Percentiles rank a stretch among this genome's conserved stretches.
Evolutionary conservation across 2,888 invertebrate genomes (phyloP).

Genomic region (Rhagonycha lutea): DNA sequence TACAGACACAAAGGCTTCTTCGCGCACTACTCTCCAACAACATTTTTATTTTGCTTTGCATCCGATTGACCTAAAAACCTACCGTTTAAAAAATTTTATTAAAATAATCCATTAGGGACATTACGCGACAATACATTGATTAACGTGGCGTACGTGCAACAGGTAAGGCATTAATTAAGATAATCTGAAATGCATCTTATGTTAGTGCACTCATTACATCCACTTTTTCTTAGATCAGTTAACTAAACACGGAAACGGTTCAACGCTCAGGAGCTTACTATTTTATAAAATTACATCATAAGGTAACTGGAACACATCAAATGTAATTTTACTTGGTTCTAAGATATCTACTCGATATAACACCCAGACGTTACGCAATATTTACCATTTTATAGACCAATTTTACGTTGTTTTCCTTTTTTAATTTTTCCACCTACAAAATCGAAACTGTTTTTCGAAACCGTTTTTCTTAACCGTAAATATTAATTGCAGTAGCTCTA

Average conservation of each 20-base stretch:
- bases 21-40: neutral
- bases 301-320: slow-evolving; percentile 8
- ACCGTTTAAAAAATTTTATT: neutral
- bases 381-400: neutral
- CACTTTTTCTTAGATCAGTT: slow-evolving; percentile 36
- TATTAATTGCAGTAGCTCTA: neutral
- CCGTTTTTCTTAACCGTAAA: neutral
- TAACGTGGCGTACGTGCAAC: neutral
- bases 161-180: slow-evolving; percentile 34
- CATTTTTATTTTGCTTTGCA: neutral
- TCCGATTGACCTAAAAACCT: neutral
- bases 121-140: neutral
- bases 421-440: neutral
- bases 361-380: neutral
- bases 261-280: slow-evolving; percentile 16
- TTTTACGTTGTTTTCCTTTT: neutral
- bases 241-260: slow-evolving; percentile 33
- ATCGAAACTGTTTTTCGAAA: neutral
- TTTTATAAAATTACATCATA: slow-evolving; percentile 21
- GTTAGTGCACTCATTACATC: slow-evolving; percentile 34
- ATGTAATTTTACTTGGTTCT: slow-evolving; percentile 1
- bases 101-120: neutral
- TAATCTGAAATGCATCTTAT: slow-evolving; percentile 37
- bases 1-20: neutral
- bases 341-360: neutral